phyloP scores from a whole-genome alignment of 2,888 invertebrate species.

The Polyommatus iphigenia region DNA sequence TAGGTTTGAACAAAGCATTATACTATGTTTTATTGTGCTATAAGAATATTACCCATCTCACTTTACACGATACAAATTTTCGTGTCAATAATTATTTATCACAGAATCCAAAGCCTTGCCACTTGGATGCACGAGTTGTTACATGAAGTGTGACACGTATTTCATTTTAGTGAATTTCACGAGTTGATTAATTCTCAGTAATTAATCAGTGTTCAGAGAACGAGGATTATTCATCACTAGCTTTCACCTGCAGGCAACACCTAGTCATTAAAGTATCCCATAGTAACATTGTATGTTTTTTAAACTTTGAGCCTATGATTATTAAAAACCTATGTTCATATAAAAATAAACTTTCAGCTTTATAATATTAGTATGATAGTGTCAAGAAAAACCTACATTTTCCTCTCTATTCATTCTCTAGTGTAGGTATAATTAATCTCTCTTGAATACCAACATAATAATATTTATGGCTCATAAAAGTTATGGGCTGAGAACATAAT shows the following conservation, averaged over 20 bases:
- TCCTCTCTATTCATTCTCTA: neutral
- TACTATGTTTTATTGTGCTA: too few species aligned
- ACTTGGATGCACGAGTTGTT: neutral
- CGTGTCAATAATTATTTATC: neutral
- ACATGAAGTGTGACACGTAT: constrained; percentile 11
- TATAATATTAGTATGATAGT: too few species aligned
- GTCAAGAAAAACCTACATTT: too few species aligned
- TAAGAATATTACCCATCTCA: neutral
- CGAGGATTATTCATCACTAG: neutral
- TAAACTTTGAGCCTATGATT: too few species aligned
- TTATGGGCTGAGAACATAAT: constrained; percentile 10
- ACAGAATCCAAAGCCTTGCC: neutral
- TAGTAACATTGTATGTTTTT: too few species aligned
- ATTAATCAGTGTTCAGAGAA: neutral
- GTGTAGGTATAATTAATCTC: neutral
- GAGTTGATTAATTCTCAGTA: neutral
- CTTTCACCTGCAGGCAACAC: neutral
- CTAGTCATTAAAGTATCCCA: too few species aligned
- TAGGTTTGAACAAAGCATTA: too few species aligned
- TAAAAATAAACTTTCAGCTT: too few species aligned
- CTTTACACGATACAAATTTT: neutral
- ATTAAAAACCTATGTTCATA: too few species aligned
- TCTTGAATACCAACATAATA: neutral
- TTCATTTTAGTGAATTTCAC: constrained; percentile 19
- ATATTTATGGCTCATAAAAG: constrained; percentile 8